Evolutionary conservation across 2,797 vertebrate species (phyloP).

Genomic region (Darevskia nairensis): DNA sequence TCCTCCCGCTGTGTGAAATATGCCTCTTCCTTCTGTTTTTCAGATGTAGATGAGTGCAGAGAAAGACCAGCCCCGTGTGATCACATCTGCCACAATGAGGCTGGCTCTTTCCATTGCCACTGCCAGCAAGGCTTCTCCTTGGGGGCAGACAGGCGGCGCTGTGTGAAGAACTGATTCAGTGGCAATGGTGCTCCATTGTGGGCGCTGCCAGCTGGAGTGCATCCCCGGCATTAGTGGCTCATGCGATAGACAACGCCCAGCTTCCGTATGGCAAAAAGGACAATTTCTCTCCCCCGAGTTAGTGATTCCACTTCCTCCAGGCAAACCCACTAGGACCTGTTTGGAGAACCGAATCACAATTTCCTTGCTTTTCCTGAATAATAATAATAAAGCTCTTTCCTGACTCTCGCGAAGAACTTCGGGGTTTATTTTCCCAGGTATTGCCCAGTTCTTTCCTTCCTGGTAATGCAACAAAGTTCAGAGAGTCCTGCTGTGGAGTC

Average conservation of each 20-base stretch:
- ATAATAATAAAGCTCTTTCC: background rate
- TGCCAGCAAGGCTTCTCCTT: slow-evolving; percentile 57
- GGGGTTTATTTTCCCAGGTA: background rate
- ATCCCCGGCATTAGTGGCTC: no score
- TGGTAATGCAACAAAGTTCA: background rate
- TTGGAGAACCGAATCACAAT: background rate
- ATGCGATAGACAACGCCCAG: background rate
- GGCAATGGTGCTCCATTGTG: background rate
- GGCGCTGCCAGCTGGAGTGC: background rate
- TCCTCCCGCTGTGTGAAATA: background rate
- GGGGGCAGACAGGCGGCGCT: background rate
- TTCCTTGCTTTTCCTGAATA: background rate
- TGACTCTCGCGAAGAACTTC: background rate
- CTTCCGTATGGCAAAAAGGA: background rate
- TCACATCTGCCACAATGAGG: slow-evolving; percentile 68
- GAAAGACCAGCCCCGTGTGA: slow-evolving; percentile 52
- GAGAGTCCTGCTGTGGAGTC: background rate
- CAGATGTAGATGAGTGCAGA: slow-evolving; percentile 66
- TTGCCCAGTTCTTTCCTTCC: background rate
- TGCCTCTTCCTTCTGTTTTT: slow-evolving; percentile 33
- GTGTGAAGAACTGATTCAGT: background rate
- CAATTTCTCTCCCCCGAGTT: background rate
- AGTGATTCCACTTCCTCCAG: background rate
- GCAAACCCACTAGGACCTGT: background rate
- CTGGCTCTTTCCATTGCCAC: slow-evolving; percentile 64